Conservation (phyloP, 2,888 invertebrate species). For the Pelosia muscerda region DNA sequence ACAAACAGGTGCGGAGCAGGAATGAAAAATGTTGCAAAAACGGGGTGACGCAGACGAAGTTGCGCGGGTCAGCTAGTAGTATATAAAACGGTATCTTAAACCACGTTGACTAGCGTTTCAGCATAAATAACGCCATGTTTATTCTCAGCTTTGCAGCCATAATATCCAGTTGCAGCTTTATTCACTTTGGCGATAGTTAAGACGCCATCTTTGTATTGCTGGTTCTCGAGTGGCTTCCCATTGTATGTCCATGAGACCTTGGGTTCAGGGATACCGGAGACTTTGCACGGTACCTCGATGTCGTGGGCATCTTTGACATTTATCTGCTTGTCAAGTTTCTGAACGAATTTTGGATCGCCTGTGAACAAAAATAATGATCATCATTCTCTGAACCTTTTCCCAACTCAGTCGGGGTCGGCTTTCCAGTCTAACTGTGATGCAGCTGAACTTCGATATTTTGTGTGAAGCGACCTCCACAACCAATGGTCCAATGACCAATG, state of each 20-base stretch:
- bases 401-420: no score
- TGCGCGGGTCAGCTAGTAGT: no score
- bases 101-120: slow-evolving; percentile 55
- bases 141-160: slow-evolving; percentile 70
- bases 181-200: slow-evolving; percentile 65
- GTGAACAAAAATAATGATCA: no score
- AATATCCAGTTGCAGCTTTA: slow-evolving; percentile 68
- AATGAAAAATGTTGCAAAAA: no score
- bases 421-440: no score
- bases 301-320: slow-evolving; percentile 59
- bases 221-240: slow-evolving; percentile 54
- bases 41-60: no score
- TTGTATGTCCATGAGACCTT: slow-evolving; percentile 66
- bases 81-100: slow-evolving; percentile 28
- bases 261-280: slow-evolving; percentile 61
- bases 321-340: slow-evolving; percentile 56
- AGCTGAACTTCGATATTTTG: no score
- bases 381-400: no score
- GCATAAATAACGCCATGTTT: slow-evolving; percentile 64
- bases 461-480: no score
- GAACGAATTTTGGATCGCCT: slow-evolving; percentile 66
- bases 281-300: slow-evolving; percentile 67
- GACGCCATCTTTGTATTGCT: slow-evolving; percentile 52
- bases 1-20: no score
- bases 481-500: no score